Evolutionary conservation across 2,888 invertebrate genomes (phyloP).

Genomic region (Pilophorus perplexus): DNA sequence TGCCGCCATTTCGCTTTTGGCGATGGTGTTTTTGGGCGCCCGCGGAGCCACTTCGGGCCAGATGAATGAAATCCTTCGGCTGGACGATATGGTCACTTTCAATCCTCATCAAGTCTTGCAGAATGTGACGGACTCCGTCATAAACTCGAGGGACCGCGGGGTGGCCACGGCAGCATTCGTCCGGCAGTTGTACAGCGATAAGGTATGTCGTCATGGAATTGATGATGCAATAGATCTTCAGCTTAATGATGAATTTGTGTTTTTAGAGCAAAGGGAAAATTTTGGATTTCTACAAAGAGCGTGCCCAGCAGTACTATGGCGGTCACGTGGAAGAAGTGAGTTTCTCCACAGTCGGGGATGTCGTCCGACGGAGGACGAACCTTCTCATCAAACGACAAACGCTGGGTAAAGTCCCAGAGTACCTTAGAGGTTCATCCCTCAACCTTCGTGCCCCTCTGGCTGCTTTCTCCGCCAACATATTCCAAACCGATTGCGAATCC

Average conservation of each 20-base stretch:
- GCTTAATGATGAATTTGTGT: slow-evolving; percentile 10
- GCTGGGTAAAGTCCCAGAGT: slow-evolving; percentile 72
- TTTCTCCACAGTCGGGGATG: slow-evolving; percentile 76
- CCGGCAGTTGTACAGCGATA: slow-evolving; percentile 78
- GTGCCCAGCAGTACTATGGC: slow-evolving; percentile 82
- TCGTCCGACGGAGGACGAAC: slow-evolving; percentile 77
- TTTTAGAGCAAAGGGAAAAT: slow-evolving; percentile 68
- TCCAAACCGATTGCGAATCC: slow-evolving; percentile 75
- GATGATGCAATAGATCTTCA: not conserved
- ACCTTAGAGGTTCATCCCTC: slow-evolving; percentile 69
- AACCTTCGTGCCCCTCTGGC: slow-evolving; percentile 73
- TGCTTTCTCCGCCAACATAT: slow-evolving; percentile 77
- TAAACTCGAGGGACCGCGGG: slow-evolving; percentile 62
- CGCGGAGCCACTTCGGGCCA: slow-evolving; percentile 83
- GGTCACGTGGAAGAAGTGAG: slow-evolving; percentile 83
- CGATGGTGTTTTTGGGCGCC: slow-evolving; percentile 86
- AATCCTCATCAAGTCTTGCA: slow-evolving; percentile 84
- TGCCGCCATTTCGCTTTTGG: slow-evolving; percentile 79
- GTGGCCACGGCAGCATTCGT: slow-evolving; percentile 78
- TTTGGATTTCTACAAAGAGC: slow-evolving; percentile 81
- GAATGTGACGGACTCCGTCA: slow-evolving; percentile 77
- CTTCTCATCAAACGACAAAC: slow-evolving; percentile 75
- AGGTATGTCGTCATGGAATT: slow-evolving; percentile 51
- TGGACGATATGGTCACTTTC: slow-evolving; percentile 86
- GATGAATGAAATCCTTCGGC: slow-evolving; percentile 80